Percentiles rank a stretch among this genome's conserved stretches.
Conservation (phyloP, 2,113 vertebrate species). For the Alosa alosa region DNA sequence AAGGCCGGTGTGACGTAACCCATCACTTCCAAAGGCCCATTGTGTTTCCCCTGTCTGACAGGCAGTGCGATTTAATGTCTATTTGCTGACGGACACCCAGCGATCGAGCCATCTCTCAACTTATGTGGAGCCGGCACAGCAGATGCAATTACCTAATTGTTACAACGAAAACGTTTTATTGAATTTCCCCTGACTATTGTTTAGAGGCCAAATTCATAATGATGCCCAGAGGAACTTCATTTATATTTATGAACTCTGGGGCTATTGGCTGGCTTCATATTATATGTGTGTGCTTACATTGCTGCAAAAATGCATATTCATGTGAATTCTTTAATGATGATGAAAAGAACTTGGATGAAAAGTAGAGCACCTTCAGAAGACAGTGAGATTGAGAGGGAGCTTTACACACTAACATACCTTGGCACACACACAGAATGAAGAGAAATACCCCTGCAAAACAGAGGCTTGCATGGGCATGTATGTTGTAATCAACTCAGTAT, state of each 20-base stretch:
- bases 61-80: neutral
- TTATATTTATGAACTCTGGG: conserved; percentile 14
- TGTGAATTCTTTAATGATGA: neutral
- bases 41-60: conserved; percentile 17
- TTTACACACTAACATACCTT: neutral
- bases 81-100: neutral
- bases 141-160: conserved; percentile 20
- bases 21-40: conserved; percentile 12
- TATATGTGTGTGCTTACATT: neutral
- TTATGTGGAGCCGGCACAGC: neutral
- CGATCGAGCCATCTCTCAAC: neutral
- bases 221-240: neutral
- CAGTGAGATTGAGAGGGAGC: neutral
- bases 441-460: neutral
- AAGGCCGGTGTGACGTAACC: conserved; percentile 10
- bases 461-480: neutral
- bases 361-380: neutral
- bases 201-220: conserved; percentile 1
- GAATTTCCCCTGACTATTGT: neutral
- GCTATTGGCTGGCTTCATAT: conserved; percentile 4
- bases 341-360: neutral
- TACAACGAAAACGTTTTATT: conserved; percentile 10
- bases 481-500: neutral
- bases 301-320: conserved; percentile 14
- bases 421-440: neutral